Evolutionary conservation across 2,113 vertebrate genomes (phyloP).

Genomic region (Callocephalon fimbriatum): DNA sequence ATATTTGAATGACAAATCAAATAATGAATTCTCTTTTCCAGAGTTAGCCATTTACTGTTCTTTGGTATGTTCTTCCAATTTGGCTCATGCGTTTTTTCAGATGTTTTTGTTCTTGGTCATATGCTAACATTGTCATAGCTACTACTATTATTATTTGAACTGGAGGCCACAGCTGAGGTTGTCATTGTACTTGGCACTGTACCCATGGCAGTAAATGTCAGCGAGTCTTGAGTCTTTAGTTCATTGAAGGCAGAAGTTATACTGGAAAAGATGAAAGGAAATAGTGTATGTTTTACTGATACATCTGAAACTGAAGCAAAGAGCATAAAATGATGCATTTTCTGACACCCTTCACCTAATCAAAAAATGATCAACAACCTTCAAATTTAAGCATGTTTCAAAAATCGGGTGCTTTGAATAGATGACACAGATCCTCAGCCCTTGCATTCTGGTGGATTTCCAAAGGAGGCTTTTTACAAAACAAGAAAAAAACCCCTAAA

Average conservation of each 20-base stretch:
- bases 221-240: background rate
- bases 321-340: background rate
- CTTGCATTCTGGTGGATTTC: background rate
- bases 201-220: conserved; percentile 1
- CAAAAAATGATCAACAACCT: background rate
- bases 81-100: background rate
- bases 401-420: background rate
- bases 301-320: background rate
- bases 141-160: conserved; percentile 33
- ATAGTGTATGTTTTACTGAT: background rate
- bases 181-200: background rate
- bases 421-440: background rate
- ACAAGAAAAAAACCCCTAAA: background rate
- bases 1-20: conserved; percentile 23
- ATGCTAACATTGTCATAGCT: background rate
- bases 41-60: background rate
- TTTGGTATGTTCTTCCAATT: background rate
- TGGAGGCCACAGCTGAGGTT: conserved; percentile 1
- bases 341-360: background rate
- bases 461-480: background rate
- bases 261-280: background rate
- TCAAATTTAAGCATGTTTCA: background rate
- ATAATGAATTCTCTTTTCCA: background rate
- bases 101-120: conserved; percentile 9
- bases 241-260: background rate